These are phyloP conservation scores for Trichopoda pennipes DNA, from an alignment of 2,888 invertebrate species.

Conservation along the genomic window DNA sequence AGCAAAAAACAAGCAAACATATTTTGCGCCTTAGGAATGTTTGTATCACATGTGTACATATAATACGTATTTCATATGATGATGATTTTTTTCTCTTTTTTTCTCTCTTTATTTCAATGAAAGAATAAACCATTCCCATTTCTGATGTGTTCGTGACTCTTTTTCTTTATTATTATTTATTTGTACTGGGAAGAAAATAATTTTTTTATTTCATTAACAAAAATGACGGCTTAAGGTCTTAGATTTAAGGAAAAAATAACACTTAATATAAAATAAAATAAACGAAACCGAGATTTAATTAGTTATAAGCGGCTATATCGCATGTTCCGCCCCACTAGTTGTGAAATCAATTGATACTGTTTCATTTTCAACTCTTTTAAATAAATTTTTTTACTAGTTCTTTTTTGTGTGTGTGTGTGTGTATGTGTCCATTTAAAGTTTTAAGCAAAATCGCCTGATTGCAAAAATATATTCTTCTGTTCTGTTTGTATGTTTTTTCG, in stretches of 20 bases:
- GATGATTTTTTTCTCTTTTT: conserved; percentile 31
- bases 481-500: conserved; percentile 13
- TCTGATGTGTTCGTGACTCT: background rate
- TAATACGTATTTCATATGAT: background rate
- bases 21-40: too few species aligned
- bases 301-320: background rate
- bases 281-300: conserved; percentile 4
- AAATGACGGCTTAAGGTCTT: background rate
- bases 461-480: background rate
- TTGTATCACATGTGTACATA: too few species aligned
- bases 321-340: background rate
- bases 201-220: background rate
- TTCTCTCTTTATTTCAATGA: background rate
- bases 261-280: background rate
- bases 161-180: too few species aligned
- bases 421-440: background rate
- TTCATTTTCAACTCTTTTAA: background rate
- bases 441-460: background rate
- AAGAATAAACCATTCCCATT: background rate
- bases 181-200: too few species aligned
- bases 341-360: background rate
- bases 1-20: too few species aligned
- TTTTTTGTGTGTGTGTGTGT: too few species aligned
- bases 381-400: background rate
- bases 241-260: background rate